Evolutionary conservation across 2,888 invertebrate species (phyloP), one percentile per base, ranked within the genome.

Genomic region (Thereva nobilitata): DNA sequence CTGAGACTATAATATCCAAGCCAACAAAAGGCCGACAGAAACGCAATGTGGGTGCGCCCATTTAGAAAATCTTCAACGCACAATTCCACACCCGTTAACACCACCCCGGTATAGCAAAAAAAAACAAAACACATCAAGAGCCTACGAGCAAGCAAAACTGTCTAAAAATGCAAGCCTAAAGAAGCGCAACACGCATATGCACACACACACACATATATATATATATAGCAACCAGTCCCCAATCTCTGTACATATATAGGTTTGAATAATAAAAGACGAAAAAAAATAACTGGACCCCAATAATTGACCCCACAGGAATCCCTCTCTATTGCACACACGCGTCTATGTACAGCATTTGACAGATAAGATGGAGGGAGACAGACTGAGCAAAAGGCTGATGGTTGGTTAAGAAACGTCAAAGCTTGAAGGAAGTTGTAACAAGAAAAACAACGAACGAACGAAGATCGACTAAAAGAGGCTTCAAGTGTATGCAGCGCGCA

Each of bases 41-140:
- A 63, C 66, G 64, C 57, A 54, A 68, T 68, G 67, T 70, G 68
- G 70, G 70, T 70, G 70, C 67, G 70, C 55, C 70, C 67, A 67
- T 68, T 61, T 5, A 47, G n/a, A 38, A 42, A 34, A 10, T 37
- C 37, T 9, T 38, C n/a, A 44, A 23, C 35, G 42, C 56, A 44
- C 56, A n/a, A 56, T 56, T 56, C 56, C 42, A 9, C 34, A 44
- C 12, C 12, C 34, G 34, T 34, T 44, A 44, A 42, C n/a, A n/a
- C 56, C 56, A 56, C 42, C 56, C 56, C 45, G 35, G 52, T 23
- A 9, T 23, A 6, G 4, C 5, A 12, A 59, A 38, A 12, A 57
- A 47, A 37, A 45, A 35, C 10, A 45, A 57, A 35, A 45, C 44
- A 44, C 37, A 42, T 23, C 23, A 23, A 23, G 23, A 23, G 23